Conservation (phyloP, 2,888 invertebrate species). For the Odontocerum albicorne region DNA sequence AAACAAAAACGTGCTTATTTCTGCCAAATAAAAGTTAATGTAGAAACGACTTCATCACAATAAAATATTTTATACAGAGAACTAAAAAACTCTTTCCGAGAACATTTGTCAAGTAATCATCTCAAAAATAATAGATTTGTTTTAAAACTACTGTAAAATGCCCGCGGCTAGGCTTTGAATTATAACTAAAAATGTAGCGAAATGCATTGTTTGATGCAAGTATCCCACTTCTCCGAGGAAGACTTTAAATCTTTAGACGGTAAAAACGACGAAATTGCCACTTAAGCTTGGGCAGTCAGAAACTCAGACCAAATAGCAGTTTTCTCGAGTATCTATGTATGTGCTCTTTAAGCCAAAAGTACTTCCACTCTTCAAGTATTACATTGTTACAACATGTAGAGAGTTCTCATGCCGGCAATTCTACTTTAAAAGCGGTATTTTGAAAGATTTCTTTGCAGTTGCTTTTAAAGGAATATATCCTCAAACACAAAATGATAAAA, state of each 20-base stretch:
- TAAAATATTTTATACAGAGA: no score
- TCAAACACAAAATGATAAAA: no score
- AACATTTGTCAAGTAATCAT: no score
- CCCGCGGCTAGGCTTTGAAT: background rate
- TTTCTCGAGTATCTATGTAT: conserved; percentile 6
- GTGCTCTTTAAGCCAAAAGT: conserved; percentile 13
- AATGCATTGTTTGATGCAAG: conserved; percentile 4
- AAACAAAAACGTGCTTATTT: no score
- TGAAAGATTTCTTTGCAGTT: conserved; percentile 7
- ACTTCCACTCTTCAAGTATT: conserved; percentile 3
- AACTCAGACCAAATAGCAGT: conserved; percentile 11
- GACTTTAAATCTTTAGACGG: conserved; percentile 13
- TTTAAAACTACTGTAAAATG: no score
- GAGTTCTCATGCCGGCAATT: conserved; percentile 4
- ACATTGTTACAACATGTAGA: conserved; percentile 3
- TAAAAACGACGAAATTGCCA: conserved; percentile 30
- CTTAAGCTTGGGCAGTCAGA: conserved; percentile 31
- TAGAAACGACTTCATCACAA: no score
- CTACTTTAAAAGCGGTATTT: conserved; percentile 5
- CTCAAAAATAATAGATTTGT: no score
- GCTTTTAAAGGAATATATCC: background rate
- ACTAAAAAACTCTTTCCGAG: no score
- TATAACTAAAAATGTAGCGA: conserved; percentile 1
- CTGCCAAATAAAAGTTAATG: no score
- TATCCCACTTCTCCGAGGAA: background rate